These are phyloP conservation scores for Cydia strobilella DNA, from an alignment of 1,140 invertebrate species.

Conservation along the genomic window DNA sequence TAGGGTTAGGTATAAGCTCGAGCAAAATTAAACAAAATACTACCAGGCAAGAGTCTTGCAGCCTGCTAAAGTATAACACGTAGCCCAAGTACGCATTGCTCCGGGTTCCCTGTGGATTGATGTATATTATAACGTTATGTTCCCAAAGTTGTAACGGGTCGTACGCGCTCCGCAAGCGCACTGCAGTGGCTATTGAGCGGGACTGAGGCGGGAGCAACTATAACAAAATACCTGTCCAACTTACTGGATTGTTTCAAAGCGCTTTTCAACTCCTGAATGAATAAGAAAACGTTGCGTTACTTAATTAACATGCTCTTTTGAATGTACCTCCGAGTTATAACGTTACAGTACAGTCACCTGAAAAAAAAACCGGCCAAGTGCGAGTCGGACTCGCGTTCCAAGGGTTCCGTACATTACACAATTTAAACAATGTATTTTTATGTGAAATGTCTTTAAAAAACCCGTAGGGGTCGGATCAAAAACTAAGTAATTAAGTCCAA, in stretches of 20 bases:
- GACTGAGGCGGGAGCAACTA: conserved; percentile 14
- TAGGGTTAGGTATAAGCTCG: neutral
- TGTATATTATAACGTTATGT: conserved; percentile 4
- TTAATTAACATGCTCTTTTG: neutral
- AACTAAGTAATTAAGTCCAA: too few species aligned
- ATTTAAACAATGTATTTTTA: too few species aligned
- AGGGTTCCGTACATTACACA: too few species aligned
- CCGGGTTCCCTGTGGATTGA: neutral
- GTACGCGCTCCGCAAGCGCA: neutral
- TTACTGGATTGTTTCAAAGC: conserved; percentile 24
- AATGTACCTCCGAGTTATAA: neutral
- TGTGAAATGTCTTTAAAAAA: too few species aligned
- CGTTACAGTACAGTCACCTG: too few species aligned
- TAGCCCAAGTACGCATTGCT: neutral
- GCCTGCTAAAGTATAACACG: neutral
- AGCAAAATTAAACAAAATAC: neutral
- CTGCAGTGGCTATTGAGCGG: conserved; percentile 12
- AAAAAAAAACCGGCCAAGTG: too few species aligned
- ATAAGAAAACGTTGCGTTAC: conserved; percentile 26
- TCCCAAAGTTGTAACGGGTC: conserved; percentile 7
- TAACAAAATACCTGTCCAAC: conserved; percentile 22
- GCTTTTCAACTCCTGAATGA: conserved; percentile 17
- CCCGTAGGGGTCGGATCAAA: too few species aligned
- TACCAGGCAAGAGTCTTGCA: neutral
- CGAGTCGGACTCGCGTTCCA: too few species aligned